Evolutionary conservation across 2,797 vertebrate species (phyloP), one percentile per base, ranked within the genome.

Genomic region (Tenualosa thibaudeaui): DNA sequence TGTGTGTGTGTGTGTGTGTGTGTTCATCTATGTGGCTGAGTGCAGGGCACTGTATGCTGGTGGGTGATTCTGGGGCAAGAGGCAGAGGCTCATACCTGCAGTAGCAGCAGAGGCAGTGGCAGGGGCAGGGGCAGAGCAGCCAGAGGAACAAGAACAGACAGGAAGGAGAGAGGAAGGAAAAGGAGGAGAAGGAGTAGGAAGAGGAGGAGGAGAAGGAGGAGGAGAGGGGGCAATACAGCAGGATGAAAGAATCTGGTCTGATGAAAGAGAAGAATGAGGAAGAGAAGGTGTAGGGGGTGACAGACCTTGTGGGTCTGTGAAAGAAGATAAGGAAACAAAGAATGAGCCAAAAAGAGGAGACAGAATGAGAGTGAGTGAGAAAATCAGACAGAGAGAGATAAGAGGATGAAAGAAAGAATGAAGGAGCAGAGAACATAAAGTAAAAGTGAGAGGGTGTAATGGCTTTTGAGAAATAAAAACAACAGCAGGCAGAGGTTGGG

Each of bases 71-170:
- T 43, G 71, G 71, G 71, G 40, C 37, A 5, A 46, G 71, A 22
- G 71, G 71, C 37, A 78, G 71, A 78, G 71, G 71, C 37, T 78
- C 71, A 17, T 78, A 78, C 81, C 49, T 82, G 81, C 12, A n/a
- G 53, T 17, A 54, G 51, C 17, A 26, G 50, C n/a, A 56, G 50
- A 56, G 17, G 51, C 22, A 83, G 62, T 7, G n/a, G 22, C 22
- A 22, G 62, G 58, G 19, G 40, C 6, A 50, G 82, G 43, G 4
- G 56, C 58, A 60, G 24, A 65, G 17, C 71, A 78, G 82, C 37
- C 37, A 78, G 71, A 46, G 19, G 71, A 78, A 46, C 71, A 78
- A 78, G 71, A 78, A 17, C 15, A 49, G 5, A 83, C n/a, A 13
- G 82, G n/a, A 46, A 37, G 60, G 37, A 43, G 40, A 31, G 15